These are phyloP conservation scores for Drosophila sechellia DNA, from an alignment of 1,140 invertebrate species.

Conservation along the genomic window DNA sequence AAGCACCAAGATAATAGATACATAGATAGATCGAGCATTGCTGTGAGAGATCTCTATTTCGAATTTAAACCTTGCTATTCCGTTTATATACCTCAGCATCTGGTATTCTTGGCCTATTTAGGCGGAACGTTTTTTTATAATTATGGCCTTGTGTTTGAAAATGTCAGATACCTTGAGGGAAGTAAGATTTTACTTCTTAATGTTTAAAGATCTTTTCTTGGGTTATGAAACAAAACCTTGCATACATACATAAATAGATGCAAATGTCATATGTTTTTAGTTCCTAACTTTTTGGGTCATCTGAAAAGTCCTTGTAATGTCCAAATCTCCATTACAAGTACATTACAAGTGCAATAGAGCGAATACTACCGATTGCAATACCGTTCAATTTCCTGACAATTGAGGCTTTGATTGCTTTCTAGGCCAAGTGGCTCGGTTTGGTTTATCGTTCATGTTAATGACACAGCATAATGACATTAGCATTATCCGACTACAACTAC, in stretches of 20 bases:
- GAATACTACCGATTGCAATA: constrained; percentile 1
- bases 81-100: constrained; percentile 6
- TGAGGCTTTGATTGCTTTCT: constrained; percentile 71
- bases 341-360: neutral
- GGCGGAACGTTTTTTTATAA: constrained; percentile 13
- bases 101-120: constrained; percentile 27
- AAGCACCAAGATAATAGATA: neutral
- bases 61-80: neutral
- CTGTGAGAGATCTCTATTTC: neutral
- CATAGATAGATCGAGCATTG: neutral
- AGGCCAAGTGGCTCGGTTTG: constrained; percentile 68
- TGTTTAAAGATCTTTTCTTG: constrained; percentile 1
- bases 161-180: neutral
- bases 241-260: no score
- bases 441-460: constrained; percentile 67
- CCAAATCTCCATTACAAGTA: neutral
- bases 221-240: neutral
- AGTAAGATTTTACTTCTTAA: neutral
- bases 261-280: neutral
- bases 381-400: constrained; percentile 29
- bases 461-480: constrained; percentile 79
- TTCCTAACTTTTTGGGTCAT: neutral
- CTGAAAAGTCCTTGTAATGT: constrained; percentile 3
- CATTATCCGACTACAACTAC: constrained; percentile 49
- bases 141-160: constrained; percentile 6